phyloP scores from a whole-genome alignment of 2,888 invertebrate genomes.

The Tubulanus polymorphus region DNA sequence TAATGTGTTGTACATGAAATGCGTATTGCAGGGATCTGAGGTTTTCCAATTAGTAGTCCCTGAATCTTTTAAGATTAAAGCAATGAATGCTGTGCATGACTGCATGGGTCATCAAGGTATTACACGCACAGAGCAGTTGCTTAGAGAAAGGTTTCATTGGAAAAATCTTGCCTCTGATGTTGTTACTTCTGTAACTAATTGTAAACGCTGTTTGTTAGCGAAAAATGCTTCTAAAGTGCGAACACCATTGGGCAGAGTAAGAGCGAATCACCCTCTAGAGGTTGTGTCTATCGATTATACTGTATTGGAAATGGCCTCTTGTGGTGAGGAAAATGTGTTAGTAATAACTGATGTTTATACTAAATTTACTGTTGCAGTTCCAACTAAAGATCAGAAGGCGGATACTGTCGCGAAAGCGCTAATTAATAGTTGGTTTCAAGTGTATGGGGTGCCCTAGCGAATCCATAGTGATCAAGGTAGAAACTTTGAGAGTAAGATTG shows the following conservation, averaged over 20 bases:
- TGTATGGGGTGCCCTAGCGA: conserved; percentile 12
- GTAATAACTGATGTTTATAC: conserved; percentile 5
- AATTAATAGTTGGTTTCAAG: conserved; percentile 13
- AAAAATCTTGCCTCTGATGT: not conserved
- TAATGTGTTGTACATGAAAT: too few species aligned
- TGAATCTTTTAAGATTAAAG: not conserved
- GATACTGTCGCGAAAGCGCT: conserved; percentile 11
- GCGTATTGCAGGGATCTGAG: too few species aligned
- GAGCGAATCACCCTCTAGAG: conserved; percentile 2
- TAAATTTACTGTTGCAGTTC: conserved; percentile 5
- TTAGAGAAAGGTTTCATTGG: conserved; percentile 1
- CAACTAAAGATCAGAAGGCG: conserved; percentile 13
- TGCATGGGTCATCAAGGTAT: conserved; percentile 7
- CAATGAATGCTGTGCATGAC: conserved; percentile 1
- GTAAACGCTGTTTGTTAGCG: conserved; percentile 2
- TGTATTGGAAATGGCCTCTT: conserved; percentile 1
- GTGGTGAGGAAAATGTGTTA: conserved; percentile 7
- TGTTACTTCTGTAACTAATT: not conserved
- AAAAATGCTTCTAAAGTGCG: not conserved
- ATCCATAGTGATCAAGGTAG: conserved; percentile 16
- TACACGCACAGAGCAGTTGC: conserved; percentile 1
- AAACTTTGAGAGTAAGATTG: conserved; percentile 3
- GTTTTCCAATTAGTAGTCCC: not conserved
- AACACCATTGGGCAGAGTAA: not conserved
- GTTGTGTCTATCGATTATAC: conserved; percentile 5